Conservation (phyloP, 1,140 invertebrate species). For the Idris sp. region DNA sequence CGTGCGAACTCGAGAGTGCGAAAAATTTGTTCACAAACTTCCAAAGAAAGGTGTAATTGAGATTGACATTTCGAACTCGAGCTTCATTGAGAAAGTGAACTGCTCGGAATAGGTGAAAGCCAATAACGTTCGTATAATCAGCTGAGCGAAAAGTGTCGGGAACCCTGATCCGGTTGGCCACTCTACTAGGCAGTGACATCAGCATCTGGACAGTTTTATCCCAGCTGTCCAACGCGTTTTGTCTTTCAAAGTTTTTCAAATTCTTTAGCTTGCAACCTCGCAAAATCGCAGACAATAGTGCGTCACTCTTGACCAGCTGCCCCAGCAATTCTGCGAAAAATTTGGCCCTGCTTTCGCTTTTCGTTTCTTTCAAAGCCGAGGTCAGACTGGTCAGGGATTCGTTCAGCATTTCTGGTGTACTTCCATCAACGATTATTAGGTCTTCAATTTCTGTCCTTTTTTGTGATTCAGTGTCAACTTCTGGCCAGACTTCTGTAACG, state of each 20-base stretch:
- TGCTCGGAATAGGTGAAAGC: slow-evolving; percentile 80
- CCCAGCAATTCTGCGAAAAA: no score
- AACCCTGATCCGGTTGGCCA: slow-evolving; percentile 82
- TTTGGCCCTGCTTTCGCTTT: slow-evolving; percentile 65
- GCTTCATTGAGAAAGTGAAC: slow-evolving; percentile 80
- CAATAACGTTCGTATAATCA: slow-evolving; percentile 80
- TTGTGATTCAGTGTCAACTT: no score
- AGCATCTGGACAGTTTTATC: slow-evolving; percentile 81
- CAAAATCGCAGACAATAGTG: slow-evolving; percentile 78
- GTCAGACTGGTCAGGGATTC: slow-evolving; percentile 78
- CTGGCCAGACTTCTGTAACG: slow-evolving; percentile 78
- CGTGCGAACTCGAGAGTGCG: slow-evolving; percentile 77
- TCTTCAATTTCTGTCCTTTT: slow-evolving; percentile 66
- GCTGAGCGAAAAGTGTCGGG: slow-evolving; percentile 80
- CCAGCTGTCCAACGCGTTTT: slow-evolving; percentile 73
- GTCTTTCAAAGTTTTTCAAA: slow-evolving; percentile 44
- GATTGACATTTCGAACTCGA: slow-evolving; percentile 67
- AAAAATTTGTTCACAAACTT: slow-evolving; percentile 82
- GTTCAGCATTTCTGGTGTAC: slow-evolving; percentile 73
- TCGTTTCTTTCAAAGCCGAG: slow-evolving; percentile 74
- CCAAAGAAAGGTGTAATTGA: slow-evolving; percentile 77
- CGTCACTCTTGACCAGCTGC: slow-evolving; percentile 80
- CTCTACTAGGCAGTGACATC: slow-evolving; percentile 81
- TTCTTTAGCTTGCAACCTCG: slow-evolving; percentile 65
- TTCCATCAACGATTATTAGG: slow-evolving; percentile 79